Evolutionary conservation across 2,888 invertebrate genomes (phyloP).

Genomic region (Willowsia nigromaculata): DNA sequence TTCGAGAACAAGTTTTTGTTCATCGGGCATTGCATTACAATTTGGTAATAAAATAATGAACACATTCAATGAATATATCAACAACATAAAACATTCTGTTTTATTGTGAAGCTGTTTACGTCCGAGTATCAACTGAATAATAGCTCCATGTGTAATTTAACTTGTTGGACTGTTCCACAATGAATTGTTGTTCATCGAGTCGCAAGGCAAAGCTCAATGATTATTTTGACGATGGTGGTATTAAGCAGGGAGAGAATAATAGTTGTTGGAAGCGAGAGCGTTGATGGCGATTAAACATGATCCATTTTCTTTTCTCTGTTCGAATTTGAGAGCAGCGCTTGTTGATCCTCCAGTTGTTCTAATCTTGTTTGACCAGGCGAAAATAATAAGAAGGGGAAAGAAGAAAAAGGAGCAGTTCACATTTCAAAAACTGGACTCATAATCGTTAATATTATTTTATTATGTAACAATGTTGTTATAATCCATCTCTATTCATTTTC

Average conservation of each 20-base stretch:
- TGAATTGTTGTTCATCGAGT: neutral
- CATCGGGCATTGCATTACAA: conserved; percentile 48
- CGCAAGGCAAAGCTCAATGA: neutral
- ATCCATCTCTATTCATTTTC: conserved; percentile 48
- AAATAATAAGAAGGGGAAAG: conserved; percentile 24
- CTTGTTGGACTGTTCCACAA: conserved; percentile 49
- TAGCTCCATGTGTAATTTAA: conserved; percentile 14
- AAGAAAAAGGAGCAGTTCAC: conserved; percentile 38
- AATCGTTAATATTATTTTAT: conserved; percentile 62
- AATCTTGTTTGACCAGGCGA: conserved; percentile 71
- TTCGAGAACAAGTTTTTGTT: conserved; percentile 62
- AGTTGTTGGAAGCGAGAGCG: neutral
- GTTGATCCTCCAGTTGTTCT: conserved; percentile 39
- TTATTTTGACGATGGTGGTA: conserved; percentile 24
- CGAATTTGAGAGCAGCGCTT: neutral
- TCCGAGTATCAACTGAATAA: neutral
- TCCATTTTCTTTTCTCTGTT: conserved; percentile 26
- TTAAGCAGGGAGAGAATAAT: conserved; percentile 12
- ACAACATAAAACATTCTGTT: conserved; percentile 45
- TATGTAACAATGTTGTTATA: conserved; percentile 60
- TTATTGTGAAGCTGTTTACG: conserved; percentile 26
- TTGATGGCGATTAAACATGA: conserved; percentile 49
- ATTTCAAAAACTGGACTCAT: conserved; percentile 64
- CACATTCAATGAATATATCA: conserved; percentile 57
- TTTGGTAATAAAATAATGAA: conserved; percentile 62